Evolutionary conservation across 1,140 invertebrate genomes (phyloP), one percentile per base, ranked within the genome.

Genomic region (Drosophila ironensis): DNA sequence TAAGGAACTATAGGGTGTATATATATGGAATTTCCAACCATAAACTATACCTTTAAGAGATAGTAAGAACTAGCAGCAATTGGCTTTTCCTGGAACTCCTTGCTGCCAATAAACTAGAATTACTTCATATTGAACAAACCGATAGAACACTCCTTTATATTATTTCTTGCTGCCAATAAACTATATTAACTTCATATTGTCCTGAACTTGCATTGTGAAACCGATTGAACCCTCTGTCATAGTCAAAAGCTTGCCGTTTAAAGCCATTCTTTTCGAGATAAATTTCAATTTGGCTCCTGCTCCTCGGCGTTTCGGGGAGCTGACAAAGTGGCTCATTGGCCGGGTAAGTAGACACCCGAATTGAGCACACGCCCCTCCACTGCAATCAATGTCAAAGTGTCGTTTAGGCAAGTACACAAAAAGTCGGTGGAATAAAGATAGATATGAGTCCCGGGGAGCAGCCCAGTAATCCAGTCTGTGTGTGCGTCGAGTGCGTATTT

Each of bases 341-440:
- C 5, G 20, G 20, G 20, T 24, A 11, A 45, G 68, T 25, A 24
- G 24, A 27, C 22, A 53, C 25, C 53, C 28, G 28, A 35, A 57
- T 64, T 56, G 27, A 53, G 57, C 28, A 28, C 20, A 40, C 30
- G 33, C 27, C n/a, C n/a, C n/a, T n/a, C n/a, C 11, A 44, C 12
- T 25, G 52, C 52, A 82, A 82, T 60, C 77, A 82, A 76, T 81
- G 60, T 68, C 67, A 67, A 72, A 57, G 48, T 76, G 72, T 71
- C 66, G 42, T n/a, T 59, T 70, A 64, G 63, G 51, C 48, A 33
- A 48, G 28, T 63, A 51, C 40, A 75, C 44, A 47, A 74, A 61
- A 57, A 48, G 41, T 41, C 50, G 48, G 16, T 68, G 64, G 41
- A 68, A 28, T 38, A 57, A 47, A 56, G 37, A 69, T 69, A 68